These are phyloP conservation scores for Heliconius nattereri DNA, from an alignment of 1,140 invertebrate genomes.

Conservation along the genomic window DNA sequence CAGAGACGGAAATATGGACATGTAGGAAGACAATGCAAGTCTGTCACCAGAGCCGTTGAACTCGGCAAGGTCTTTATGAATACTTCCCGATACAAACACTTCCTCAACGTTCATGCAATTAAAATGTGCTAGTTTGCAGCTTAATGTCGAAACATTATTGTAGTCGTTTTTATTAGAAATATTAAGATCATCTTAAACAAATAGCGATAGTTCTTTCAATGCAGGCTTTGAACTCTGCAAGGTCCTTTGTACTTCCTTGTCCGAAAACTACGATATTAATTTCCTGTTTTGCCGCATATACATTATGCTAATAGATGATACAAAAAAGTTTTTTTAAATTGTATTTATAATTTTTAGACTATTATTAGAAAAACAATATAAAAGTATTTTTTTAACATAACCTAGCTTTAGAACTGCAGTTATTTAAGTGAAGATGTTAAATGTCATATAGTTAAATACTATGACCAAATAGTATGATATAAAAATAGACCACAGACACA, in stretches of 20 bases:
- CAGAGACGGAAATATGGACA: constrained; percentile 52
- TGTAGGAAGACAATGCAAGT: constrained; percentile 53
- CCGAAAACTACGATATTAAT: constrained; percentile 30
- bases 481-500: too few species aligned
- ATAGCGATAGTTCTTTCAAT: constrained; percentile 23
- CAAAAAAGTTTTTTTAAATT: too few species aligned
- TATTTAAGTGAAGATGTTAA: too few species aligned
- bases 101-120: constrained; percentile 23
- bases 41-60: constrained; percentile 64
- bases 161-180: constrained; percentile 12
- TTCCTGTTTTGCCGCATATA: constrained; percentile 35
- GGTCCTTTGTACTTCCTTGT: constrained; percentile 40
- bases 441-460: too few species aligned
- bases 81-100: constrained; percentile 53
- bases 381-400: too few species aligned
- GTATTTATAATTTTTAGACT: too few species aligned
- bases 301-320: too few species aligned
- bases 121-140: constrained; percentile 22
- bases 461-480: too few species aligned
- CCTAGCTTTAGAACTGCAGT: too few species aligned
- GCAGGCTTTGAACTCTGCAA: constrained; percentile 42
- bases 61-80: constrained; percentile 54
- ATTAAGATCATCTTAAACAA: constrained; percentile 24
- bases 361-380: too few species aligned
- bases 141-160: constrained; percentile 13